These are phyloP conservation scores for Peribatodes rhomboidaria DNA, from an alignment of 2,888 invertebrate genomes.

Conservation along the genomic window DNA sequence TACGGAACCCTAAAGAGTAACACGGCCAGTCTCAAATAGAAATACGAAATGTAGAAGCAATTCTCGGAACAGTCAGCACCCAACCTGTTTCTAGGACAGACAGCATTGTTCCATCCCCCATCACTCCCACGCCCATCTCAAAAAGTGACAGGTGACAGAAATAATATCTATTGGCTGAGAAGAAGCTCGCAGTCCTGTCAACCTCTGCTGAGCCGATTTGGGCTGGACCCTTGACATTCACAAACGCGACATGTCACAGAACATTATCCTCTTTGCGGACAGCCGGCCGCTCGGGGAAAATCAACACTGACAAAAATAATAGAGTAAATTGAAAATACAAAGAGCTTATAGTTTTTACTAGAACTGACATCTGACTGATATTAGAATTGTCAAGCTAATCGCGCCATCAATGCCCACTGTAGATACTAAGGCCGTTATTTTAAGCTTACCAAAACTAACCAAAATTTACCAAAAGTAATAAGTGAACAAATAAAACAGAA, in stretches of 20 bases:
- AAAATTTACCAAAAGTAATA: too few relatives aligned
- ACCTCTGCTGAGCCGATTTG: neutral
- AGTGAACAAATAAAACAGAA: neutral
- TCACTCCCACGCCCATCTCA: neutral
- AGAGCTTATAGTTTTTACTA: too few relatives aligned
- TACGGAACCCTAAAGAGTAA: too few relatives aligned
- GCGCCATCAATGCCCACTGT: too few relatives aligned
- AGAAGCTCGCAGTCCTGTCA: neutral
- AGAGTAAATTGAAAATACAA: neutral
- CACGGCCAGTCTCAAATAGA: too few relatives aligned
- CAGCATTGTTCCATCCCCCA: neutral
- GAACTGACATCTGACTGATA: too few relatives aligned
- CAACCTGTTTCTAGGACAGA: neutral
- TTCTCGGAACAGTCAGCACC: neutral
- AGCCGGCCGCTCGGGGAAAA: neutral
- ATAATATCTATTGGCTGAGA: neutral
- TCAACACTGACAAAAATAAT: neutral
- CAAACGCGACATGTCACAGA: constrained; percentile 4
- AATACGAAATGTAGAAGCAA: too few relatives aligned
- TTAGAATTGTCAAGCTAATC: too few relatives aligned
- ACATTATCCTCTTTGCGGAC: constrained; percentile 7
- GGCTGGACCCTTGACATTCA: neutral
- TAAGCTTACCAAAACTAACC: too few relatives aligned
- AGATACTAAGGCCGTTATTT: too few relatives aligned
- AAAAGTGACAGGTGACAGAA: neutral